phyloP scores from a whole-genome alignment of 92 coral and sea anemone species.

The Paramuricea clavata region DNA sequence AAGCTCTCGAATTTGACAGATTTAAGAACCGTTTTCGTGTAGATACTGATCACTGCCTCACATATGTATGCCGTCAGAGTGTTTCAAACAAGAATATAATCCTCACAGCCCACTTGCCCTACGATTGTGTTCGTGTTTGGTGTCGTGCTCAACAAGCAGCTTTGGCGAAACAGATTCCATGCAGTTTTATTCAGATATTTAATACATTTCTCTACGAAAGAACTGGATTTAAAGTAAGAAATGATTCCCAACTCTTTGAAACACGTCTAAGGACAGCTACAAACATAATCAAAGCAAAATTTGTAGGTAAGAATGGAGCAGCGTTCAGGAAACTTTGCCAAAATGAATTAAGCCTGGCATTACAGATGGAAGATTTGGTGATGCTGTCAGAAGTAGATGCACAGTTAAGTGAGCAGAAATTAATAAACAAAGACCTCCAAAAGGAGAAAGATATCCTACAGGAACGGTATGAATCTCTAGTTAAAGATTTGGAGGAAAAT shows the following conservation, averaged over 20 bases:
- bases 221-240: constrained; percentile 24
- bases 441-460: not conserved
- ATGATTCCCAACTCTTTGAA: constrained; percentile 19
- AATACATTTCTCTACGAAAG: constrained; percentile 22
- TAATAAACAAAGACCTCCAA: not conserved
- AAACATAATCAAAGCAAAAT: not conserved
- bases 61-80: constrained; percentile 6
- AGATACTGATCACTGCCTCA: constrained; percentile 39
- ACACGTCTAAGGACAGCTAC: not conserved
- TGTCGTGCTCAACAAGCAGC: constrained; percentile 13
- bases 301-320: constrained; percentile 16
- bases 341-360: not conserved
- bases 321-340: not conserved
- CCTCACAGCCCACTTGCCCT: constrained; percentile 38
- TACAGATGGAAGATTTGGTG: constrained; percentile 16
- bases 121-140: constrained; percentile 40
- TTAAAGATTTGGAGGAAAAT: not conserved
- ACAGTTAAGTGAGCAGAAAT: constrained; percentile 10
- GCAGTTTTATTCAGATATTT: constrained; percentile 11
- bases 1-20: constrained; percentile 23
- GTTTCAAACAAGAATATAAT: constrained; percentile 21
- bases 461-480: not conserved
- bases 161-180: constrained; percentile 18
- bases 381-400: constrained; percentile 16
- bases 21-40: constrained; percentile 27